Evolutionary conservation across 2,113 vertebrate species (phyloP), one percentile per base, ranked within the genome.

Genomic region (Collichthys lucidus): DNA sequence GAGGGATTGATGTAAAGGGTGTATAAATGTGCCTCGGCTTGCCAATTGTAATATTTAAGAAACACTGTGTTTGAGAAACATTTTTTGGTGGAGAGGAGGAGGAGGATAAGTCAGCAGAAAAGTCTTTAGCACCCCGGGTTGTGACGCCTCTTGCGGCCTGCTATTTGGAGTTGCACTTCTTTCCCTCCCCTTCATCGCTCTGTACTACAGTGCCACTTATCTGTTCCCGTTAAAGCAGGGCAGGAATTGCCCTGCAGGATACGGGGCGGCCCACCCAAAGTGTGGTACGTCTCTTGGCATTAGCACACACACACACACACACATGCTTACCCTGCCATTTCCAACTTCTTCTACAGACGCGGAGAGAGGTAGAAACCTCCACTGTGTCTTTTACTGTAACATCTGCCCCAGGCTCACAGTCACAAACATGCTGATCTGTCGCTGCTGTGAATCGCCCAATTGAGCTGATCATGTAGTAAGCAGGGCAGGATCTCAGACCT

Each of bases 141-240:
- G 69, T 5, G 31, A 91, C 29, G 77, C 71, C 46, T 80, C 60
- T 70, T 70, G 11, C 64, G 66, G 74, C 73, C 80, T 82, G 60
- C 90, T 90, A 80, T 85, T 83, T 86, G 71, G 26, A 89, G 72
- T 82, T 72, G 72, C 52, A 12, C 79, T 53, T 79, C 44, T 69
- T 66, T 71, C 67, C 80, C 71, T 70, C 59, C 83, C 84, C 67
- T 82, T 83, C 82, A 84, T 83, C 77, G 29, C 84, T 46, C 77
- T 74, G 55, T 19, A 11, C 83, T 85, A 91, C 88, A 92, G 86
- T 94, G 72, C 92, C 91, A 94, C 92, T 94, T 94, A 94, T 89
- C 92, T 93, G 64, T 93, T 94, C 92, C 91, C 69, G 86, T 91
- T 91, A 91, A 90, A 89, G 72, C 84, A 57, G 90, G 90, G 86